Evolutionary conservation across 2,888 invertebrate species (phyloP), one percentile per base, ranked within the genome.

Genomic region (Spodoptera littoralis): DNA sequence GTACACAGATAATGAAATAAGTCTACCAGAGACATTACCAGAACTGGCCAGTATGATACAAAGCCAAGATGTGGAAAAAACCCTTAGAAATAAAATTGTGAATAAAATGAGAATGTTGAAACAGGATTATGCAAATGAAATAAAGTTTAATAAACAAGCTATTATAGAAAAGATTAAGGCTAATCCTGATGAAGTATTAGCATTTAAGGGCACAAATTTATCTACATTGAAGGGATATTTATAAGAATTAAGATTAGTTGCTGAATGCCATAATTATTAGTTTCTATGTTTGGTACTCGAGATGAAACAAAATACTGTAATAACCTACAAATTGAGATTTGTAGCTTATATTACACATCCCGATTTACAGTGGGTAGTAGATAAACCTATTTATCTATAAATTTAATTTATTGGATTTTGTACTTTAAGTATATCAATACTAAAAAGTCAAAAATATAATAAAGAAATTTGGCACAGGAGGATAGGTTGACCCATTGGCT

Each of bases 151-250:
- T 53, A 91, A 86, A 68, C 82, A 79, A 11, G 66, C 73, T 2
- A 72, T 94, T 55, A 76, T 92, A 41, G 85, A 91, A 50, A 84
- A 89, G 70, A 60, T 90, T 3, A 92, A 91, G 75, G 36, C 61
- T 0, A 84, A 91, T 74, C 84, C 90, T 2, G 85, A 90, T 62
- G 89, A 90, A 22, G 50, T 92, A 2, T 72, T 94, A 54, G 82
- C 83, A 49, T 94, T 94, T 82, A 85, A 85, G 54, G 94, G 94
- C 9, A 83, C 90, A 2, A 94, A 94, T 81, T 82, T 93, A 46
- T 84, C 84, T 30, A 73, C 78, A 43, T 73, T 94, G 44, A 67
- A 84, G 47, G 94, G 94, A 22, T 94, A 94, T 82, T 80, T 70
- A 52, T 77, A 70, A 54, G 64, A 46, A 11, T 43, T 49, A 9